Evolutionary conservation across 2,113 vertebrate genomes (phyloP).

Genomic region (Uropsilus gracilis): DNA sequence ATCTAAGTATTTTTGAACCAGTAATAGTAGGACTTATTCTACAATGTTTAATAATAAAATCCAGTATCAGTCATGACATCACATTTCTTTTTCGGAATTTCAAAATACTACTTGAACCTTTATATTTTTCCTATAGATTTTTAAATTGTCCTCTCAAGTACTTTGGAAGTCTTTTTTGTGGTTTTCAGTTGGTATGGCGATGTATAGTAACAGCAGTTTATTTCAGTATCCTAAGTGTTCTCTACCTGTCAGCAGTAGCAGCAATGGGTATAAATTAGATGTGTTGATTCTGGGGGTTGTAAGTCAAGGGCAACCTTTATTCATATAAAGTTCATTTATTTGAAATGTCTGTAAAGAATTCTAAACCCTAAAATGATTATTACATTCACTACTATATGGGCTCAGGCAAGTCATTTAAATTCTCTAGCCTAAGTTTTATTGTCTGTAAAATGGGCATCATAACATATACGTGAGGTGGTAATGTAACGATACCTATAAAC

Average conservation of each 20-base stretch:
- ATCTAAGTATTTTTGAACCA: not conserved
- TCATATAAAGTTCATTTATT: not conserved
- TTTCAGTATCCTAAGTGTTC: not conserved
- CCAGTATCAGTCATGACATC: not conserved
- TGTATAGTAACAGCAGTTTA: too few species aligned
- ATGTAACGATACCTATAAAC: not conserved
- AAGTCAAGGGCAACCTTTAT: not conserved
- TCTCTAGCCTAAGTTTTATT: slow-evolving; percentile 4
- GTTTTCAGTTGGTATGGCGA: not conserved
- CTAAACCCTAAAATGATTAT: not conserved
- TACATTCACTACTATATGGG: slow-evolving; percentile 7
- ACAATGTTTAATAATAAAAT: not conserved
- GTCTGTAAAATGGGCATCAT: slow-evolving; percentile 27
- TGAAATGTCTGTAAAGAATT: slow-evolving; percentile 5
- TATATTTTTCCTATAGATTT: slow-evolving; percentile 35
- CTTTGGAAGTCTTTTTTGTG: not conserved
- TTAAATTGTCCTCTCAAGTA: slow-evolving; percentile 20
- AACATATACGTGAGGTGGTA: not conserved
- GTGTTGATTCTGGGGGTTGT: not conserved
- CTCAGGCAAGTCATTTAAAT: not conserved
- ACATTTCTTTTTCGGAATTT: not conserved
- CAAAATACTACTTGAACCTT: not conserved
- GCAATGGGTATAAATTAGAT: not conserved
- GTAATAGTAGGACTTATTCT: not conserved
- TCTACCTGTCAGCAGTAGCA: not conserved